Conservation (phyloP, 2,888 invertebrate genomes). For the Nomada goodeniana region DNA sequence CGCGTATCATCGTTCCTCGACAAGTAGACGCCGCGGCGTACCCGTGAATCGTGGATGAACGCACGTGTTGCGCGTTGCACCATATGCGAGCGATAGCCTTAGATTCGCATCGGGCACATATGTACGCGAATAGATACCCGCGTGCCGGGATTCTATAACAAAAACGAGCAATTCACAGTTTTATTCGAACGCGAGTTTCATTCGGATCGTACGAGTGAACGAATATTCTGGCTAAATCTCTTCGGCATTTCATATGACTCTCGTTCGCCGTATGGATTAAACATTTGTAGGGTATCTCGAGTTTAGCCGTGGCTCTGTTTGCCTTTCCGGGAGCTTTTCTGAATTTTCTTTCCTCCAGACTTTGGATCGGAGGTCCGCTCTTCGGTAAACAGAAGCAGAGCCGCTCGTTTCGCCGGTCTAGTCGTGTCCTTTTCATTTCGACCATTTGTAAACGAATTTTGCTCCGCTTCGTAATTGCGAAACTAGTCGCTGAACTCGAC, state of each 20-base stretch:
- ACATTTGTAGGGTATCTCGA: background rate
- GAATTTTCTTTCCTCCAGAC: slow-evolving; percentile 4
- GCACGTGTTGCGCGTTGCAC: slow-evolving; percentile 37
- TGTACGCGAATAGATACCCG: background rate
- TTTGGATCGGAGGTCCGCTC: too few relatives aligned
- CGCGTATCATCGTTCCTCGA: slow-evolving; percentile 30
- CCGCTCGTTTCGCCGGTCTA: background rate
- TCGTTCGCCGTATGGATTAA: background rate
- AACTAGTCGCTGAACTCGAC: background rate
- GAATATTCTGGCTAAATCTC: background rate
- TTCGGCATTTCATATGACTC: background rate
- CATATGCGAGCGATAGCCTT: slow-evolving; percentile 30
- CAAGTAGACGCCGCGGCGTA: background rate
- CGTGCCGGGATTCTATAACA: slow-evolving; percentile 16
- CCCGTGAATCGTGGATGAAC: slow-evolving; percentile 8
- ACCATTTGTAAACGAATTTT: slow-evolving; percentile 1
- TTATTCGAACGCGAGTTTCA: background rate
- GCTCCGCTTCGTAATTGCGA: slow-evolving; percentile 16
- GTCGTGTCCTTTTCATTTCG: background rate
- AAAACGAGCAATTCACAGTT: background rate
- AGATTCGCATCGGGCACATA: background rate
- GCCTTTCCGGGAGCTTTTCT: background rate
- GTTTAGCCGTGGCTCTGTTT: background rate
- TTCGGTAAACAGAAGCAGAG: slow-evolving; percentile 1
- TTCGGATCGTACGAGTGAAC: background rate